These are phyloP conservation scores for Heterocephalus glaber DNA, from an alignment of 2,113 vertebrate species.

Conservation along the genomic window DNA sequence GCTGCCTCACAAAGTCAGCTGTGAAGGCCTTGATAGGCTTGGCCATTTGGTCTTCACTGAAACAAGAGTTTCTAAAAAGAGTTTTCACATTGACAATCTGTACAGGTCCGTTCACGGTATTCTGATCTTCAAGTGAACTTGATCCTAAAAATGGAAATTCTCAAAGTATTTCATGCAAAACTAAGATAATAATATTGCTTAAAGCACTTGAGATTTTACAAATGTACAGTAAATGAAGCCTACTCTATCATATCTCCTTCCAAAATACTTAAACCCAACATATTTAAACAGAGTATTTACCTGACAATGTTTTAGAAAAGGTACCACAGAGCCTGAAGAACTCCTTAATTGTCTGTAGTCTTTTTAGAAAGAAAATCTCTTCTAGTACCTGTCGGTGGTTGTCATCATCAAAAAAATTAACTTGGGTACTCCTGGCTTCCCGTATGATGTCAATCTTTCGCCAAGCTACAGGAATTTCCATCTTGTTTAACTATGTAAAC, in stretches of 20 bases:
- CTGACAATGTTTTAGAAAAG: constrained; percentile 95
- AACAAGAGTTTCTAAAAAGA: constrained; percentile 91
- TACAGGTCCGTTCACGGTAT: constrained; percentile 92
- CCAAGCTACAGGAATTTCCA: constrained; percentile 96
- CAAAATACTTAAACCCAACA: not conserved
- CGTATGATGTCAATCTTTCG: constrained; percentile 95
- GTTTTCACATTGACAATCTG: constrained; percentile 90
- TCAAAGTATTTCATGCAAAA: constrained; percentile 31
- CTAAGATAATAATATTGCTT: not conserved
- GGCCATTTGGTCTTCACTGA: constrained; percentile 98
- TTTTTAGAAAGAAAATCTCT: constrained; percentile 97
- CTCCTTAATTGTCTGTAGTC: constrained; percentile 96
- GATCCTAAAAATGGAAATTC: constrained; percentile 81
- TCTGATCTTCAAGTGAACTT: constrained; percentile 90
- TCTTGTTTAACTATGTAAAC: constrained; percentile 90
- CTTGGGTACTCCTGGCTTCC: constrained; percentile 94
- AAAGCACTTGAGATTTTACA: not conserved
- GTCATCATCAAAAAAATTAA: constrained; percentile 93
- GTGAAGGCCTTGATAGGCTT: constrained; percentile 98
- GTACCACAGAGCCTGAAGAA: constrained; percentile 96
- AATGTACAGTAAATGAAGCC: not conserved
- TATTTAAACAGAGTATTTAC: constrained; percentile 80
- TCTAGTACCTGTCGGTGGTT: constrained; percentile 93
- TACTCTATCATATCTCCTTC: not conserved
- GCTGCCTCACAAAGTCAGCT: constrained; percentile 96